Conservation (phyloP, 2,113 vertebrate species). For the Gobio gobio region DNA sequence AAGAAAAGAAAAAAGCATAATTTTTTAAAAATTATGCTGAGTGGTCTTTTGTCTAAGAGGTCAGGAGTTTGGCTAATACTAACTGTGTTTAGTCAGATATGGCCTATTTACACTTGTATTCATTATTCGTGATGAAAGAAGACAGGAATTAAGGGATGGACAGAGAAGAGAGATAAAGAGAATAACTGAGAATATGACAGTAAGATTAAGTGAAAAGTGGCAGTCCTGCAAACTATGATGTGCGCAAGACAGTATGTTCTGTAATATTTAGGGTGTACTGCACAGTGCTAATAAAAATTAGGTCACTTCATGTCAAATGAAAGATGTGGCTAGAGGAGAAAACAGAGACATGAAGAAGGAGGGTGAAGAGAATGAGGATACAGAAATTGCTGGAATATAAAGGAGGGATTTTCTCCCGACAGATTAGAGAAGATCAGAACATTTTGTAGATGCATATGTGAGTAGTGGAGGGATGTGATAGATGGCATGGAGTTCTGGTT, state of each 20-base stretch:
- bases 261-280: conserved; percentile 10
- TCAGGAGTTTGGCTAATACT: conserved; percentile 37
- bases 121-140: conserved; percentile 27
- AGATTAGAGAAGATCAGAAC: conserved; percentile 17
- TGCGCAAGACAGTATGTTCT: background rate
- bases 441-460: background rate
- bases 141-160: background rate
- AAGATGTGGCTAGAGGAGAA: conserved; percentile 26
- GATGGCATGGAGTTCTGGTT: background rate
- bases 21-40: conserved; percentile 21
- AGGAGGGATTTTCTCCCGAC: background rate
- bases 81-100: conserved; percentile 1
- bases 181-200: background rate
- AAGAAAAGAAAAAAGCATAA: background rate
- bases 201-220: background rate
- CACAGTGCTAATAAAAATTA: conserved; percentile 50
- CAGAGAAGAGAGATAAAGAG: conserved; percentile 32
- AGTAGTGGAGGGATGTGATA: background rate
- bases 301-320: conserved; percentile 57
- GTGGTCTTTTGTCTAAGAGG: background rate
- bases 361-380: conserved; percentile 1
- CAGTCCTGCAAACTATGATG: background rate
- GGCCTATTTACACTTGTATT: conserved; percentile 32
- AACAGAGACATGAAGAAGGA: background rate
- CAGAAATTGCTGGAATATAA: background rate